A percentile compares a stretch with the other conserved stretches of the same genome.
These are phyloP conservation scores for Chironomus striatipennis DNA, from an alignment of 1,140 invertebrate genomes.

Conservation along the genomic window DNA sequence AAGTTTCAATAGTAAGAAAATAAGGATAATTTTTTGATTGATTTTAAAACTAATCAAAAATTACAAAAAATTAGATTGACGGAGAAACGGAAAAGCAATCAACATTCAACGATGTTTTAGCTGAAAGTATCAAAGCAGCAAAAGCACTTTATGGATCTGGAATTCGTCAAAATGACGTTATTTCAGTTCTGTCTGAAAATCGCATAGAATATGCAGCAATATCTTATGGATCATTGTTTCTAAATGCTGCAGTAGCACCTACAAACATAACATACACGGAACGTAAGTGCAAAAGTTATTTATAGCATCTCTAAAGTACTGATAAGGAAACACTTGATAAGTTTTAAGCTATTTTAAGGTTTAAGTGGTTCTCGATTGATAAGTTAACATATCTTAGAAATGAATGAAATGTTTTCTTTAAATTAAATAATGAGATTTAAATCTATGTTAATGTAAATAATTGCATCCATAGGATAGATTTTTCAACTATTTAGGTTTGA, in stretches of 20 bases:
- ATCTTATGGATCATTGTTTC: conserved; percentile 43
- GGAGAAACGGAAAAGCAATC: neutral
- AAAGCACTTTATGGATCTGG: neutral
- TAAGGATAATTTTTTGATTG: neutral
- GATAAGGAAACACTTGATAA: too few species aligned
- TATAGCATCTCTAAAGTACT: neutral
- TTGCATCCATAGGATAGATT: too few species aligned
- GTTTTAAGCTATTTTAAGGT: too few species aligned
- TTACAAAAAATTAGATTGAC: neutral
- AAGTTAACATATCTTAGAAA: too few species aligned
- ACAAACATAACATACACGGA: conserved; percentile 51
- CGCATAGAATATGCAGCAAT: conserved; percentile 45
- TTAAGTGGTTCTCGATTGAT: too few species aligned
- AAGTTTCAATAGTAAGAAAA: neutral
- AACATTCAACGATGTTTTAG: neutral
- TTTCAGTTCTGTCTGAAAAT: conserved; percentile 53
- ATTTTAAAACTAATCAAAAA: neutral
- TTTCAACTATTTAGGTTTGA: too few species aligned
- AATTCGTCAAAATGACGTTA: conserved; percentile 42
- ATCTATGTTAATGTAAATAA: too few species aligned
- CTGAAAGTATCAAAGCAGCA: neutral
- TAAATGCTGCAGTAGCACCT: conserved; percentile 49
- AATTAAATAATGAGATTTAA: too few species aligned
- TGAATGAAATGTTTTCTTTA: too few species aligned
- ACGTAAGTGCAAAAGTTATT: conserved; percentile 37